These are phyloP conservation scores for Drosophila lowei DNA, from an alignment of 1,140 invertebrate genomes.

Conservation along the genomic window DNA sequence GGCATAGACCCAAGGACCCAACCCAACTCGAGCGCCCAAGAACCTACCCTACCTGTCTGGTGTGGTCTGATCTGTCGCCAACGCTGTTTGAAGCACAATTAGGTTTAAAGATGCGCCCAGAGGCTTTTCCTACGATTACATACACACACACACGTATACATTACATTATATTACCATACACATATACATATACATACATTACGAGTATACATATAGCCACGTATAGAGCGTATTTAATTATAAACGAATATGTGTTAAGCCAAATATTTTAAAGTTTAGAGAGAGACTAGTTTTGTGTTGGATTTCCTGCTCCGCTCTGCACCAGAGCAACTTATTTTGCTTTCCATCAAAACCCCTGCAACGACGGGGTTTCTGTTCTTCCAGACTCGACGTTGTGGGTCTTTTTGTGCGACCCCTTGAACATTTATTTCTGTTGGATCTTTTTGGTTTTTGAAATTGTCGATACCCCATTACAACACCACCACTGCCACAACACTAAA, in stretches of 20 bases:
- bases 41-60: not conserved
- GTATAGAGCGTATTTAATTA: conserved; percentile 69
- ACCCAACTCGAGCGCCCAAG: conserved; percentile 33
- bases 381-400: not conserved
- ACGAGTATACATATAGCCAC: conserved; percentile 52
- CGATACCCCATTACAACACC: conserved; percentile 7
- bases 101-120: conserved; percentile 78
- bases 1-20: conserved; percentile 65
- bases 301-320: conserved; percentile 32
- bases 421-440: conserved; percentile 13
- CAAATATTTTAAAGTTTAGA: conserved; percentile 72
- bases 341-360: conserved; percentile 1
- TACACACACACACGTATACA: conserved; percentile 62
- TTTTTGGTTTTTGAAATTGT: not conserved
- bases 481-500: conserved; percentile 51
- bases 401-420: conserved; percentile 1
- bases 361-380: not conserved
- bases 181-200: conserved; percentile 57
- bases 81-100: conserved; percentile 73
- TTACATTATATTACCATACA: conserved; percentile 54
- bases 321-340: conserved; percentile 25
- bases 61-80: conserved; percentile 40
- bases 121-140: conserved; percentile 75
- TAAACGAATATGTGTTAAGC: conserved; percentile 77
- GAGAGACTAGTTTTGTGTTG: conserved; percentile 35